These are phyloP conservation scores for Astropecten irregularis DNA, from an alignment of 53 echinoderm and acorn worm genomes.

Conservation along the genomic window DNA sequence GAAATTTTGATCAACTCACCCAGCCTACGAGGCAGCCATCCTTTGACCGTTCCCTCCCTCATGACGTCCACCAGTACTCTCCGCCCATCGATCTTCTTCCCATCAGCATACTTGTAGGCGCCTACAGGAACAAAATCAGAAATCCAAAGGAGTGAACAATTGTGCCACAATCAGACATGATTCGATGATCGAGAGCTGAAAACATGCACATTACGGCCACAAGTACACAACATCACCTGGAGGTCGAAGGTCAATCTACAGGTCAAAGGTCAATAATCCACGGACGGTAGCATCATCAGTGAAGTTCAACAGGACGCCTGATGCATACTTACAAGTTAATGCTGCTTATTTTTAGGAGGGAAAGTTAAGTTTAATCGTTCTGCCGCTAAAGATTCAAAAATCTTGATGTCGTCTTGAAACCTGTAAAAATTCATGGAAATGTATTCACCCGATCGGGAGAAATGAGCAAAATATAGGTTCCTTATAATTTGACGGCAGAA, in stretches of 20 bases:
- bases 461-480: too few species aligned
- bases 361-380: too few species aligned
- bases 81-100: constrained; percentile 93
- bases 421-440: too few species aligned
- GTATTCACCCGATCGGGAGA: too few species aligned
- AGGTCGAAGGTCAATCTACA: constrained; percentile 25
- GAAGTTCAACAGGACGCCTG: too few species aligned
- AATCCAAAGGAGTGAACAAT: neutral
- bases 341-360: neutral
- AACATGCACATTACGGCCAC: constrained; percentile 40
- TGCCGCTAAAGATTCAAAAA: too few species aligned
- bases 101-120: constrained; percentile 97
- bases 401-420: too few species aligned
- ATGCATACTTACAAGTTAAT: constrained; percentile 25
- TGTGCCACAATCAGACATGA: too few species aligned
- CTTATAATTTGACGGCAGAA: too few species aligned
- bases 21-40: constrained; percentile 87
- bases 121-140: constrained; percentile 49
- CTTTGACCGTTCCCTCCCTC: constrained; percentile 93
- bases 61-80: constrained; percentile 94
- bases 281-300: neutral
- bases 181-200: too few species aligned
- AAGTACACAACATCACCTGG: constrained; percentile 44
- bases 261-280: constrained; percentile 16
- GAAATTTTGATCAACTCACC: too few species aligned